Evolutionary conservation across 2,113 vertebrate genomes (phyloP), one percentile per base, ranked within the genome.

Genomic region (Gymnorhina tibicen): DNA sequence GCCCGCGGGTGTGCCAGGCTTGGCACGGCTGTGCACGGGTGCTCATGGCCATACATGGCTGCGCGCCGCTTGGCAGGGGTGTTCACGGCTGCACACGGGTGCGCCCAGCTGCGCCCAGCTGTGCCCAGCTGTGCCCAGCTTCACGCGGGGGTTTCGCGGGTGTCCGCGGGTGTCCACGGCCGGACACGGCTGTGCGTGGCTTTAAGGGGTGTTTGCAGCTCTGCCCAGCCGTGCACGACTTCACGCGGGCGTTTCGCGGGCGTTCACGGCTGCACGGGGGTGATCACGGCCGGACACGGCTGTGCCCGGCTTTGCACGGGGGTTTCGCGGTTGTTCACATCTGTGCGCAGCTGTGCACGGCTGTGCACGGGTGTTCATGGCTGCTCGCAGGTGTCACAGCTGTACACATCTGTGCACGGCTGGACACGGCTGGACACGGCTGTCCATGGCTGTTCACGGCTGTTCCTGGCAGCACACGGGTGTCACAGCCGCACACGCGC

Each of bases 201-300:
- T 37, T 4, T 3, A 0, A 4, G 58, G 44, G 28, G 16, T 1
- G 44, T 33, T 16, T 3, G 4, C 37, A 28, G 59, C 58, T 24
- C 35, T 37, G 27, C 22, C n/a, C 47, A 10, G 75, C 60, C 22
- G 49, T 9, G 59, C 47, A 1, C 19, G 4, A 1, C 37, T 8
- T 5, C 10, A 0, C 14, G 0, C 3, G 3, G 37, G 13, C 47
- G 0, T 17, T 27, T 4, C 1, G 6, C 3, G 50, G 11, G 4
- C 1, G 0, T 11, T 42, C 37, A 3, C 3, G 16, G 55, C 42
- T 10, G 19, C 4, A 3, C 19, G 0, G 33, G 13, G 22, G 18
- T 8, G 50, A 2, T 8, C 3, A 4, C 2, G 47, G 68, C 28
- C 68, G 4, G 35, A 1, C 41, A 0, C 21, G 49, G 78, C 78